Evolutionary conservation across 2,113 vertebrate genomes (phyloP), one percentile per base, ranked within the genome.

Genomic region (Pelobates fuscus): DNA sequence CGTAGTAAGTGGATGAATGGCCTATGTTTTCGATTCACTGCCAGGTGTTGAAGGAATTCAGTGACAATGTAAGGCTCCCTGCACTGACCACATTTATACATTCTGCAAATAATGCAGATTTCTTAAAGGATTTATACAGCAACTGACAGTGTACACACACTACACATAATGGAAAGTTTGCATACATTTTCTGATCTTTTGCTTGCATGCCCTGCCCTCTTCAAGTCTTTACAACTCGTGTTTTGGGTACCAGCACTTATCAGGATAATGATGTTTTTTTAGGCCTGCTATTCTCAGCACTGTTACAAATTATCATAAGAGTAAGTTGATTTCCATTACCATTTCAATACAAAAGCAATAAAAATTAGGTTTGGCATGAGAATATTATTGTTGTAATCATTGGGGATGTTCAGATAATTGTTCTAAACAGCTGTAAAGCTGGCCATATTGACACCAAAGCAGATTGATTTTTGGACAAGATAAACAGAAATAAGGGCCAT

Each of bases 41-140:
- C 88, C 87, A 88, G 87, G 86, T 84, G 88, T 81, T 77, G 65
- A 81, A 81, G 76, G 85, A 90, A 90, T 87, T 88, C 88, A 86
- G 82, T 52, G 74, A 25, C 29, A 63, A 63, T 72, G 61, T 54
- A 12, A 24, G 6, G 29, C 6, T 72, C 25, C 27, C 29, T 25
- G 44, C 8, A 8, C 17, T 73, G 70, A 21, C 46, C 46, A 78
- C 84, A 88, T 86, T 88, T 89, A 78, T 80, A 80, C 78, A 84
- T 80, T 81, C 0, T 68, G 82, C 78, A 78, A 66, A 81, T 81
- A 82, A 86, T 84, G 84, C 80, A 88, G 82, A 32, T 80, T 81
- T 64, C 78, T 52, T 79, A 70, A 84, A 81, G 70, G 81, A 10
- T 80, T 58, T 64, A 57, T 78, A 81, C 75, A 79, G 81, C 57